Conservation (phyloP, 2,888 invertebrate genomes). For the Philonicus albiceps region DNA sequence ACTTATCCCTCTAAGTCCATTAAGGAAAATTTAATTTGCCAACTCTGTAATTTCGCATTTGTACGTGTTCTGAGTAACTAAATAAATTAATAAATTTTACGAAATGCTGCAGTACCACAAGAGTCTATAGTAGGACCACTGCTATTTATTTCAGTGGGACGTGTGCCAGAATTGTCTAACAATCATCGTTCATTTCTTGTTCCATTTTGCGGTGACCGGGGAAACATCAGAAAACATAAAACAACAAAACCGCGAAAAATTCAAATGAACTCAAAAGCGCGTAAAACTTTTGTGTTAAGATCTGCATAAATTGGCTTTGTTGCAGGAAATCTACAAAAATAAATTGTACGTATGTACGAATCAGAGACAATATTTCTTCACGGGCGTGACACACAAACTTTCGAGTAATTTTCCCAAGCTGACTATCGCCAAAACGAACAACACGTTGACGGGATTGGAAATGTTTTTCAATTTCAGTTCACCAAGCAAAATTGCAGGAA, state of each 20-base stretch:
- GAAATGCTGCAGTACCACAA: not conserved
- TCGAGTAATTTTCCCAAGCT: constrained; percentile 3
- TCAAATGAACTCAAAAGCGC: not conserved
- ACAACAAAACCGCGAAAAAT: not conserved
- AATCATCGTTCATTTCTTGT: not conserved
- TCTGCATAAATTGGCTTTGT: not conserved
- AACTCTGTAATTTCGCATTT: not conserved
- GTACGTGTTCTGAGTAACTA: not conserved
- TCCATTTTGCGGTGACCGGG: not conserved
- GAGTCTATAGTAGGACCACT: not conserved
- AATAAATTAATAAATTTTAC: not conserved
- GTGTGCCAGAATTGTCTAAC: not conserved
- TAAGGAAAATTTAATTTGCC: not conserved
- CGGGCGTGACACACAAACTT: not conserved
- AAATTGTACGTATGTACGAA: not conserved
- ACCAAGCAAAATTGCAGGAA: not conserved
- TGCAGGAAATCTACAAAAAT: not conserved
- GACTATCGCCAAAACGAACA: not conserved
- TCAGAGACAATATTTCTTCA: constrained; percentile 7
- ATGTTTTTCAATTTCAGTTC: not conserved
- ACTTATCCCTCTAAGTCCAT: not conserved
- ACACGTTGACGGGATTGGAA: not conserved
- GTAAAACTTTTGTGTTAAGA: not conserved
- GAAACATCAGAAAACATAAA: not conserved
- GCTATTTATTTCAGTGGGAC: not conserved